phyloP scores from a whole-genome alignment of 2,888 invertebrate genomes.

The Acrocyrtus sp. region DNA sequence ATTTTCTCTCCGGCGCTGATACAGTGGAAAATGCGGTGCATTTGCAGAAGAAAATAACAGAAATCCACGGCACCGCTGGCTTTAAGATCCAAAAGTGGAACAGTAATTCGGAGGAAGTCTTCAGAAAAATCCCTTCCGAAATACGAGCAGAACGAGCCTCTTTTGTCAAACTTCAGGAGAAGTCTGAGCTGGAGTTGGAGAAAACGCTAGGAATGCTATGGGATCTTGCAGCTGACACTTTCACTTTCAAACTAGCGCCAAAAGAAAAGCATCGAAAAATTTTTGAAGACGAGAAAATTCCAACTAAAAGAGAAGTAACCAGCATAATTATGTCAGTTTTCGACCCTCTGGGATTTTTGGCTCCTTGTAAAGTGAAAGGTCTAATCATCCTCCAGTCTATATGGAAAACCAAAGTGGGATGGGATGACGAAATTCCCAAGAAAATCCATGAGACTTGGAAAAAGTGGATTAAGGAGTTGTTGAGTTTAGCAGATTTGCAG shows the following conservation, averaged over 20 bases:
- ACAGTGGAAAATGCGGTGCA: not conserved
- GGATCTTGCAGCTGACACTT: slow-evolving; percentile 28
- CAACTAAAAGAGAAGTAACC: slow-evolving; percentile 63
- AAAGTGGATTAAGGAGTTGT: slow-evolving; percentile 37
- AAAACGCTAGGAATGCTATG: slow-evolving; percentile 34
- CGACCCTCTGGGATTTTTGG: slow-evolving; percentile 64
- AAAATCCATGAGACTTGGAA: slow-evolving; percentile 18
- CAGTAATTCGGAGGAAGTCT: not conserved
- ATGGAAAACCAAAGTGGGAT: slow-evolving; percentile 61
- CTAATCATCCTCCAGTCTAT: slow-evolving; percentile 63
- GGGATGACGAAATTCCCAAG: slow-evolving; percentile 61
- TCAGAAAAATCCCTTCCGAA: not conserved
- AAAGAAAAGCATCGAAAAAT: not conserved
- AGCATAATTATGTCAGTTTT: slow-evolving; percentile 61
- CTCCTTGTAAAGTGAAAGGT: slow-evolving; percentile 56
- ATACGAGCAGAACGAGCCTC: not conserved
- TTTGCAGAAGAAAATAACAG: not conserved
- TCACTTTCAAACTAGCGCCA: slow-evolving; percentile 25
- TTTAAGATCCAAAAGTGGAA: not conserved
- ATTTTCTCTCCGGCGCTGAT: not conserved
- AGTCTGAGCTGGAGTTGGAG: not conserved
- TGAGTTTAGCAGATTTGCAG: not conserved
- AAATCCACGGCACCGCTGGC: not conserved
- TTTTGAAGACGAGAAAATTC: slow-evolving; percentile 10
- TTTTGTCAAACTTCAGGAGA: not conserved